Conservation (phyloP, 2,888 invertebrate species). For the Proisotoma minuta region DNA sequence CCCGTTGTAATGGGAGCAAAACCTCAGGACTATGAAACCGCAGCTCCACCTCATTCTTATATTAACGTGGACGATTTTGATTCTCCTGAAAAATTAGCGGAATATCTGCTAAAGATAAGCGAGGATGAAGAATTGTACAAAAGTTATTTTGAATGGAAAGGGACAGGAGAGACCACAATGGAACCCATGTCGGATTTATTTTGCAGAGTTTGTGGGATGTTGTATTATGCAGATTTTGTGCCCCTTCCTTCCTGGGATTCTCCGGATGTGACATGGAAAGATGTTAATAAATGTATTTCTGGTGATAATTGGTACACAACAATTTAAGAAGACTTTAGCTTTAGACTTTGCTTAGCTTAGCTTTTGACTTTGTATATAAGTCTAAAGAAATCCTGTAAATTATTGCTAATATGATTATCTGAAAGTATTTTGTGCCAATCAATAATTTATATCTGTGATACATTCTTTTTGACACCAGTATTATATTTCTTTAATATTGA, state of each 20-base stretch:
- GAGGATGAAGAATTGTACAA: slow-evolving; percentile 22
- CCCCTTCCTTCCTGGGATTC: not conserved
- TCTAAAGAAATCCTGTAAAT: too few species aligned
- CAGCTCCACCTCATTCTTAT: slow-evolving; percentile 42
- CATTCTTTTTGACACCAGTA: not conserved
- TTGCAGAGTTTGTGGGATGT: not conserved
- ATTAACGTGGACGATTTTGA: slow-evolving; percentile 42
- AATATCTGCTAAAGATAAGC: slow-evolving; percentile 28
- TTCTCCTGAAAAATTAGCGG: slow-evolving; percentile 29
- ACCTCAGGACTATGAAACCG: slow-evolving; percentile 33
- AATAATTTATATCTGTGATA: not conserved
- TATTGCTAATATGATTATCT: too few species aligned
- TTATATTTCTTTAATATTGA: not conserved
- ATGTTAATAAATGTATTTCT: slow-evolving; percentile 13
- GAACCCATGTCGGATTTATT: not conserved
- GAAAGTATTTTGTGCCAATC: too few species aligned
- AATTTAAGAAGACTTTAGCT: too few species aligned
- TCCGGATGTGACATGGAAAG: not conserved
- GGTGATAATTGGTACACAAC: slow-evolving; percentile 6
- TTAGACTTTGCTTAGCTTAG: too few species aligned
- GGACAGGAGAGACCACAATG: not conserved
- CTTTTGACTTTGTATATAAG: too few species aligned
- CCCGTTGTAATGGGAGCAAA: slow-evolving; percentile 44
- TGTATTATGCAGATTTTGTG: not conserved
- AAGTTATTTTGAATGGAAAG: slow-evolving; percentile 12